Evolutionary conservation across 2,113 vertebrate species (phyloP), one percentile per base, ranked within the genome.

Genomic region (Alaudala cheleensis): DNA sequence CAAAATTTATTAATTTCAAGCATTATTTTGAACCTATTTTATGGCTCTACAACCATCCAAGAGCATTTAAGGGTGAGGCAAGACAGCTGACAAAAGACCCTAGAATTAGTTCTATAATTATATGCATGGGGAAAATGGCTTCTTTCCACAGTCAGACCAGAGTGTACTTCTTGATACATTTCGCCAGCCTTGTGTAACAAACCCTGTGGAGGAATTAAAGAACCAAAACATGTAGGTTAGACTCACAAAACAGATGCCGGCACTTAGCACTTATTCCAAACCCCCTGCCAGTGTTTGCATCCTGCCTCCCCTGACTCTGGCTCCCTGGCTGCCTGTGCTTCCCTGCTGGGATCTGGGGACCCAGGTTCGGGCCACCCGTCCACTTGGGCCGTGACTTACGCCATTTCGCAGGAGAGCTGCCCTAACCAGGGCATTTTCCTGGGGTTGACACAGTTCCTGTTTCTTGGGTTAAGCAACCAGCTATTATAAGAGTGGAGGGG

Each of bases 1-100:
- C 89, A 95, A 95, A 61, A 29, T 87, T 61, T 92, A 91, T 86
- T 96, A 91, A 95, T 96, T 95, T 96, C 69, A 86, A 90, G 49
- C 88, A 89, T 95, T 90, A 88, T 96, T 94, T 88, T 92, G 72
- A 87, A 65, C 25, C 40, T 34, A 21, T 25, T 93, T 95, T 94
- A 92, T 88, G 80, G 51, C 39, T 28, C 67, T 78, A 78, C 64
- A 84, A 37, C 83, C 47, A 51, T 40, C 67, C 19, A 2, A 64
- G 17, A 66, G 44, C 6, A 1, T 94, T 97, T 81, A 92, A 87
- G 81, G 53, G 81, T 95, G 65, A 91, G 61, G 73, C 3, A 0
- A 81, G 86, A 69, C 76, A 86, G 67, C 91, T 93, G 86, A 95
- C 53, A 91, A 76, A 95, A 93, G 90, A 95, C 72, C 51, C 1